Conservation (phyloP, 2,113 vertebrate genomes). For the Otus sunia region DNA sequence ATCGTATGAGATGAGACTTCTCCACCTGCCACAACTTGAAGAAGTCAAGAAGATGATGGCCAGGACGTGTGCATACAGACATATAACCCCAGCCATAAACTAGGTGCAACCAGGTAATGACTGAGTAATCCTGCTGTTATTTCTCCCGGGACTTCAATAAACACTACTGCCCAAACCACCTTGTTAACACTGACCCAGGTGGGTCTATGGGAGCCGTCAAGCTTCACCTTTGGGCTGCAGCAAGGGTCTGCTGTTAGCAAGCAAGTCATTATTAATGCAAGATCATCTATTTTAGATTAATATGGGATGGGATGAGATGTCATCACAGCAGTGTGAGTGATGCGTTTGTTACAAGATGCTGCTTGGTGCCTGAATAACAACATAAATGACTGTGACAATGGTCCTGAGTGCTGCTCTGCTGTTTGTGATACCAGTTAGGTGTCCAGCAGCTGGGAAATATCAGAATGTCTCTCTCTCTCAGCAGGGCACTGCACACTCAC, state of each 20-base stretch:
- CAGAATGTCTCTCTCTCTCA: background rate
- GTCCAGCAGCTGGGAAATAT: background rate
- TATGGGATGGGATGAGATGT: background rate
- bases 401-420: background rate
- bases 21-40: background rate
- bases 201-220: background rate
- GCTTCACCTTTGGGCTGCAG: background rate
- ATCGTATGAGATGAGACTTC: background rate
- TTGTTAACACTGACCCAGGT: background rate
- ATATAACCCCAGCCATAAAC: background rate
- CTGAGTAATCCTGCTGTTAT: background rate
- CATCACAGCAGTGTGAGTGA: background rate
- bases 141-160: background rate
- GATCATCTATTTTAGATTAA: background rate
- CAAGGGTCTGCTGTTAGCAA: background rate
- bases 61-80: background rate
- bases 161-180: background rate
- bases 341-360: background rate
- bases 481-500: background rate
- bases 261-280: background rate
- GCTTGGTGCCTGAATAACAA: background rate
- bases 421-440: background rate
- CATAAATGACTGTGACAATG: background rate
- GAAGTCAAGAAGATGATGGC: background rate
- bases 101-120: background rate